Conservation (phyloP, 1,140 invertebrate genomes). For the Archegozetes longisetosus region DNA sequence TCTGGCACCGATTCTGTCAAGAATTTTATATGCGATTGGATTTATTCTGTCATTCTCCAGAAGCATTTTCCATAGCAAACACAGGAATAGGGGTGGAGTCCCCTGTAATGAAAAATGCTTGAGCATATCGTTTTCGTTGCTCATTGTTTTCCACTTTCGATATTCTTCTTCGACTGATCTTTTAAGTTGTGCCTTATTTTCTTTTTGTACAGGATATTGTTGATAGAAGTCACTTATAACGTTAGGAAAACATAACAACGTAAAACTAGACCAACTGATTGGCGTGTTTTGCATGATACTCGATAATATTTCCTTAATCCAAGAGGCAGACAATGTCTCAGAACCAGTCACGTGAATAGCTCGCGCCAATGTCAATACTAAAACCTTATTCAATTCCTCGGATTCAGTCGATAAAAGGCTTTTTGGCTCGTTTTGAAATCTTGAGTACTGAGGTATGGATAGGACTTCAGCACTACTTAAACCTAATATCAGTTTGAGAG, state of each 20-base stretch:
- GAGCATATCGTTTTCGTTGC: constrained; percentile 87
- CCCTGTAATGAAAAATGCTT: constrained; percentile 80
- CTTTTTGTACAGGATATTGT: constrained; percentile 13
- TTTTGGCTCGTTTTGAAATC: constrained; percentile 66
- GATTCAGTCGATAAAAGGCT: constrained; percentile 70
- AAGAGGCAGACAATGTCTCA: constrained; percentile 50
- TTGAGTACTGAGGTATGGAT: constrained; percentile 39
- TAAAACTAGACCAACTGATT: constrained; percentile 83
- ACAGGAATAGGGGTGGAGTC: constrained; percentile 62
- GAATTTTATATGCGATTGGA: constrained; percentile 81
- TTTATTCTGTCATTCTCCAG: constrained; percentile 81
- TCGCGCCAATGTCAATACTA: constrained; percentile 79
- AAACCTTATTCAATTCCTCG: constrained; percentile 64
- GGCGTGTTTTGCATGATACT: constrained; percentile 86
- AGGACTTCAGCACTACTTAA: constrained; percentile 65
- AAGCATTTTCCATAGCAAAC: constrained; percentile 85
- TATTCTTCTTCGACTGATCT: constrained; percentile 84
- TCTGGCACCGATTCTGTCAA: constrained; percentile 79
- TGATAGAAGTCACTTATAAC: constrained; percentile 67
- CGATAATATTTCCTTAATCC: constrained; percentile 75
- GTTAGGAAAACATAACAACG: constrained; percentile 73
- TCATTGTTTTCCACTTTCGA: constrained; percentile 71
- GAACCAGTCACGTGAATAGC: constrained; percentile 75
- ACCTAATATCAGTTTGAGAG: constrained; percentile 72
- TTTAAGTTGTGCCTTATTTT: constrained; percentile 21